A percentile compares a stretch with the other conserved stretches of the same genome.
These are phyloP conservation scores for Pogonognathellus flavescens DNA, from an alignment of 1,140 invertebrate species.

Conservation along the genomic window DNA sequence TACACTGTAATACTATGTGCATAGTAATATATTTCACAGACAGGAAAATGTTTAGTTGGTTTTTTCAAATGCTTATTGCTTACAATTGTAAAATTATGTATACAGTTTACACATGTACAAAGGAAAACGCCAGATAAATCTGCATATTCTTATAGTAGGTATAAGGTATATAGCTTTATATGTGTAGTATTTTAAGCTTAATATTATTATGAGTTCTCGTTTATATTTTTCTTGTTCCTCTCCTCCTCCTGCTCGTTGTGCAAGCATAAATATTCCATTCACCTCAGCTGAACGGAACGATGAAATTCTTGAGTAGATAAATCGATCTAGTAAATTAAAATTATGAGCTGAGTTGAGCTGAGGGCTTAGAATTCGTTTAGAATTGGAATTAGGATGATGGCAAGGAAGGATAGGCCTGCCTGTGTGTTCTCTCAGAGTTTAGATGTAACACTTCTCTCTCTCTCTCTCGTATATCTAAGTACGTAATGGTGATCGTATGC, in stretches of 20 bases:
- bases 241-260: constrained; percentile 22
- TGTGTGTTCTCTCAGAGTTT: neutral
- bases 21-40: too few relatives aligned
- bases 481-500: constrained; percentile 36
- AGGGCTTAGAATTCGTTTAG: constrained; percentile 41
- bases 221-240: too few relatives aligned
- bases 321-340: constrained; percentile 50
- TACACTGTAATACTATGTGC: too few relatives aligned
- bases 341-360: constrained; percentile 48
- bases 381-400: constrained; percentile 43
- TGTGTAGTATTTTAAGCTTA: too few relatives aligned
- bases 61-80: too few relatives aligned
- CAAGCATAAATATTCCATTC: constrained; percentile 42
- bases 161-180: too few relatives aligned
- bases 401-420: neutral
- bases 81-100: too few relatives aligned
- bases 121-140: too few relatives aligned
- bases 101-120: too few relatives aligned
- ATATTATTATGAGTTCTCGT: too few relatives aligned
- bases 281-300: constrained; percentile 23
- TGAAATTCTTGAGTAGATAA: constrained; percentile 46
- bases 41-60: too few relatives aligned
- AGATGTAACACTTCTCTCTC: neutral
- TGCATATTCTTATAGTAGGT: too few relatives aligned
- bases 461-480: neutral